Evolutionary conservation across 30 jellyfish, hydroid and myxozoan species (phyloP).

Genomic region (Sanderia malayensis): DNA sequence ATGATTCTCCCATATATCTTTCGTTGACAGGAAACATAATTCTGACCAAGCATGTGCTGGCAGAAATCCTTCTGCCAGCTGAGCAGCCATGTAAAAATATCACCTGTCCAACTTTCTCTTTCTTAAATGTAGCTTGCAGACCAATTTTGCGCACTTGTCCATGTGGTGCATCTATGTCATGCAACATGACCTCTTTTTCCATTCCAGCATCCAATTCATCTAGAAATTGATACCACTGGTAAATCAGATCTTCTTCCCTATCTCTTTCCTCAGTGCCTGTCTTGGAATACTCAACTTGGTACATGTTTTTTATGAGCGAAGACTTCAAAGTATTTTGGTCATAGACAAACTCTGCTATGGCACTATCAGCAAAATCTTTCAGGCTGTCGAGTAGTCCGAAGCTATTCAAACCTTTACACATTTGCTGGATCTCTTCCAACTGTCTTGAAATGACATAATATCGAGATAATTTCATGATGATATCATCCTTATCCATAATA

Average conservation of each 20-base stretch:
- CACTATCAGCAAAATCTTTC: neutral
- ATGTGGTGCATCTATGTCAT: conserved; percentile 1
- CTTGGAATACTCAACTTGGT: conserved; percentile 26
- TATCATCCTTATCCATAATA: conserved; percentile 8
- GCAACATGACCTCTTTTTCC: neutral
- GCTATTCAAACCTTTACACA: conserved; percentile 10
- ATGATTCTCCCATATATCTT: conserved; percentile 10
- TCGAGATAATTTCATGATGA: neutral
- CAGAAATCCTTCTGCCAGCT: conserved; percentile 18
- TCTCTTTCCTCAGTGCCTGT: conserved; percentile 15
- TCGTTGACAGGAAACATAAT: conserved; percentile 24
- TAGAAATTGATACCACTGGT: conserved; percentile 46
- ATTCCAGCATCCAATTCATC: conserved; percentile 31
- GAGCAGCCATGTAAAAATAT: neutral
- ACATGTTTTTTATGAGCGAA: conserved; percentile 10
- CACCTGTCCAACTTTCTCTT: neutral
- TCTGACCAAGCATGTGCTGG: conserved; percentile 26
- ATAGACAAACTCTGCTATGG: conserved; percentile 8
- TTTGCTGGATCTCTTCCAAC: conserved; percentile 15
- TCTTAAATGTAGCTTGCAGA: conserved; percentile 8
- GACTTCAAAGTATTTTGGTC: conserved; percentile 4
- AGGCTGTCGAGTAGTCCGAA: conserved; percentile 17
- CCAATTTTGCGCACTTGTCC: neutral
- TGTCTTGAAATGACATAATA: conserved; percentile 8
- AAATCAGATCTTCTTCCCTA: neutral